A percentile compares a stretch with the other conserved stretches of the same genome.
Evolutionary conservation across 2,797 vertebrate species (phyloP).

Genomic region (Spinibarbus caldwelli): DNA sequence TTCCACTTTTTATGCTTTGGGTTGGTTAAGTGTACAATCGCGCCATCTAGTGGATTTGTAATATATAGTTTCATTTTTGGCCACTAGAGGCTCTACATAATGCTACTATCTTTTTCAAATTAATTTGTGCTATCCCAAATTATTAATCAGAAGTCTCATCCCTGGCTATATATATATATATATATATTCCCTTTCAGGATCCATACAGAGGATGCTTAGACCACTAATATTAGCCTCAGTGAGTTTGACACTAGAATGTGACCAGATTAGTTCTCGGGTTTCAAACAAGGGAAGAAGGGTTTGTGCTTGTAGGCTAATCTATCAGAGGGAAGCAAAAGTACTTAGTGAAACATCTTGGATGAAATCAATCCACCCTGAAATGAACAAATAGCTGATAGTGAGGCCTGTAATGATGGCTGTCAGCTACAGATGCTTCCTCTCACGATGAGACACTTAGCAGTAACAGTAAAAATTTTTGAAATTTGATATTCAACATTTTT

Average conservation of each 20-base stretch:
- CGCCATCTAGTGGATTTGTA: conserved; percentile 26
- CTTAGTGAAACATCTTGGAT: conserved; percentile 11
- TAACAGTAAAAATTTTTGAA: neutral
- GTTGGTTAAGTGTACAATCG: neutral
- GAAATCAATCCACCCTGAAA: conserved; percentile 22
- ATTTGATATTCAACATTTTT: neutral
- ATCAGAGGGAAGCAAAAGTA: neutral
- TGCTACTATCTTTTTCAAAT: neutral
- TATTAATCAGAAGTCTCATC: neutral
- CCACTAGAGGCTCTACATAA: neutral
- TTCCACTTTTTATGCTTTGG: neutral
- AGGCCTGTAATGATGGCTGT: neutral
- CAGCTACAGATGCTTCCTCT: neutral
- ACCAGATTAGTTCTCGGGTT: neutral
- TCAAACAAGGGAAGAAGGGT: neutral
- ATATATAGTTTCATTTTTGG: neutral
- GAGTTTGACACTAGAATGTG: neutral
- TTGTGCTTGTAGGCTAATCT: neutral
- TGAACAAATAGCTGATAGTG: neutral
- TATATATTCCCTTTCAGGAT: neutral
- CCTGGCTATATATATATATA: neutral
- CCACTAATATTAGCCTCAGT: neutral
- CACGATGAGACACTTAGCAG: neutral
- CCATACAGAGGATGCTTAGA: neutral
- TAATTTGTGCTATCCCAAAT: neutral